phyloP scores from a whole-genome alignment of 92 coral and sea anemone species.

The Anthopleura xanthogrammica region DNA sequence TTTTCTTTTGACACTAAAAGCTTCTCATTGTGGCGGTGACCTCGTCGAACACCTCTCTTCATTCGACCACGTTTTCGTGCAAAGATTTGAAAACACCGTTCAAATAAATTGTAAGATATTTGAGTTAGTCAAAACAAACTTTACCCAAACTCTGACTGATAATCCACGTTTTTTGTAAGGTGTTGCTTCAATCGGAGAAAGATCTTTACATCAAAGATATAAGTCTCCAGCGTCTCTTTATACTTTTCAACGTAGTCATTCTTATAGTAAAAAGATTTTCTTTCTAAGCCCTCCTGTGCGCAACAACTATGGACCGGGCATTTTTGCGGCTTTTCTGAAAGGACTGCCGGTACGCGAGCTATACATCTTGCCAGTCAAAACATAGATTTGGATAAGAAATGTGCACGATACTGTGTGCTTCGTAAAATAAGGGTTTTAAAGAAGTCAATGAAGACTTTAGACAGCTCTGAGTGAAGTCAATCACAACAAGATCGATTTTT shows the following conservation, averaged over 20 bases:
- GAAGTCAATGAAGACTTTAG: not conserved
- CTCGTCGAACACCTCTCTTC: not conserved
- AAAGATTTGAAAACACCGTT: not conserved
- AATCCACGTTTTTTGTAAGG: not conserved
- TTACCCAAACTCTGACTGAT: not conserved
- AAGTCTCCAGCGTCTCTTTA: not conserved
- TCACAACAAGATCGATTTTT: not conserved
- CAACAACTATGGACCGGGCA: not conserved
- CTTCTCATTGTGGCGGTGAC: conserved; percentile 2
- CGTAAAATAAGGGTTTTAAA: not conserved
- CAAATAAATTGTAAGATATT: not conserved
- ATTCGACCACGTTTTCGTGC: conserved; percentile 5
- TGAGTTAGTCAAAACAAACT: not conserved
- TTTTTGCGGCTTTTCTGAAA: conserved; percentile 1
- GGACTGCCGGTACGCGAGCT: not conserved
- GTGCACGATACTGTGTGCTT: not conserved
- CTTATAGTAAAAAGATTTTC: not conserved
- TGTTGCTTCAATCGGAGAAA: not conserved
- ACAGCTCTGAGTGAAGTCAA: not conserved
- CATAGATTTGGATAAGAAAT: not conserved
- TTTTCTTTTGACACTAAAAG: conserved; percentile 3
- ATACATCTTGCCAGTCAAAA: not conserved
- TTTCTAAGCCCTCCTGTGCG: not conserved
- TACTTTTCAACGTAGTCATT: too few relatives aligned
- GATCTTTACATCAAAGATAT: not conserved